A percentile compares a stretch with the other conserved stretches of the same genome.
phyloP scores from a whole-genome alignment of 2,888 invertebrate species.

The Diarsia rubi region DNA sequence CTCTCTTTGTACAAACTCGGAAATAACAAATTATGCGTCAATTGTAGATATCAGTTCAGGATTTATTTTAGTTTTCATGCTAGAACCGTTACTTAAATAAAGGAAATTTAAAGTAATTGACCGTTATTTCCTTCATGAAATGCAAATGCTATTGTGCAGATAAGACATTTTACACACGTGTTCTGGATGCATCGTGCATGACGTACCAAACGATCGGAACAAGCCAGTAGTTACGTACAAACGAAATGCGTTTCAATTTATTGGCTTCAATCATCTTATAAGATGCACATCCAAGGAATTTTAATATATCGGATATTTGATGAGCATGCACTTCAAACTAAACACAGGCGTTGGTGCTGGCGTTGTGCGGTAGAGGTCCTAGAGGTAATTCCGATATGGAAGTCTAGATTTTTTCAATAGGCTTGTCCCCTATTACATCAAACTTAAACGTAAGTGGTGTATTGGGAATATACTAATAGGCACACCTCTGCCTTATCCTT shows the following conservation, averaged over 20 bases:
- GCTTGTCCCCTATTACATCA: background rate
- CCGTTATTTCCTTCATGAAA: background rate
- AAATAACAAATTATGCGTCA: background rate
- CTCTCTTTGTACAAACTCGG: background rate
- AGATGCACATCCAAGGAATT: background rate
- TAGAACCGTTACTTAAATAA: background rate
- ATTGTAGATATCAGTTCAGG: background rate
- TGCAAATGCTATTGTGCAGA: background rate
- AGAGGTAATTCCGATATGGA: background rate
- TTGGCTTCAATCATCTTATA: background rate
- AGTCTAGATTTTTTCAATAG: background rate
- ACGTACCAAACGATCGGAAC: background rate
- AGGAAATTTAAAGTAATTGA: background rate
- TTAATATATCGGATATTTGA: background rate
- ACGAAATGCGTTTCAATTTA: background rate
- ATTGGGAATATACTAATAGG: background rate
- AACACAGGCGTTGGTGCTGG: background rate
- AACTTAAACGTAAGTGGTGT: background rate
- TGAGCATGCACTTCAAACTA: background rate
- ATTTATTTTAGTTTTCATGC: background rate
- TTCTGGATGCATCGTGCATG: background rate
- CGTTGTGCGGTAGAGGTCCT: background rate
- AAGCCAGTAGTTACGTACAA: background rate
- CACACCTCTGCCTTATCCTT: background rate
- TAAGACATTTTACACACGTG: background rate